Conservation (phyloP, 2,888 invertebrate genomes). For the Drosophila anceps region DNA sequence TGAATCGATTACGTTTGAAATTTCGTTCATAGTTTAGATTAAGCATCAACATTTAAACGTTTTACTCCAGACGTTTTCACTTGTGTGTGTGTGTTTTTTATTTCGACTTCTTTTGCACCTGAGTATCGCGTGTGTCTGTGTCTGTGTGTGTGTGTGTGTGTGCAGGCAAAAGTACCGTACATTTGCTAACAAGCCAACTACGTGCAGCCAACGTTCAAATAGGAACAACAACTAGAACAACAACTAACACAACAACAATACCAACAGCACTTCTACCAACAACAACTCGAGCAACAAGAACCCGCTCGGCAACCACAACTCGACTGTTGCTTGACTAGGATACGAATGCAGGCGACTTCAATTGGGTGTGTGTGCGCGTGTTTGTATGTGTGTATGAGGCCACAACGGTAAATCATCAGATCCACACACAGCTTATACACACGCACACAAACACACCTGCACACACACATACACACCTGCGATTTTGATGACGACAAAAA, state of each 20-base stretch:
- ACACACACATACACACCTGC: slow-evolving; percentile 22
- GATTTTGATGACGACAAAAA: slow-evolving; percentile 67
- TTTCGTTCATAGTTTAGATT: slow-evolving; percentile 31
- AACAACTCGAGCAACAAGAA: slow-evolving; percentile 36
- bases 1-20: slow-evolving; percentile 14
- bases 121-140: neutral
- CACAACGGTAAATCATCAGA: slow-evolving; percentile 77
- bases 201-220: slow-evolving; percentile 72
- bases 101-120: neutral
- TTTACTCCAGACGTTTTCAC: slow-evolving; percentile 37
- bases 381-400: slow-evolving; percentile 57
- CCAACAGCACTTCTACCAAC: slow-evolving; percentile 6
- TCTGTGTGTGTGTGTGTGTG: slow-evolving; percentile 20
- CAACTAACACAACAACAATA: slow-evolving; percentile 15
- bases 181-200: slow-evolving; percentile 79
- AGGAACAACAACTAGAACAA: slow-evolving; percentile 54
- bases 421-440: slow-evolving; percentile 14
- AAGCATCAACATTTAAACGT: slow-evolving; percentile 48
- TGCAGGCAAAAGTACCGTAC: slow-evolving; percentile 68
- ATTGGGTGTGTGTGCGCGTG: slow-evolving; percentile 3
- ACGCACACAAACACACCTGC: slow-evolving; percentile 17
- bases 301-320: slow-evolving; percentile 49
- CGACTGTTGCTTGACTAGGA: slow-evolving; percentile 49
- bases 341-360: slow-evolving; percentile 18
- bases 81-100: slow-evolving; percentile 17